Evolutionary conservation across 2,113 vertebrate species (phyloP).

Genomic region (Pangasianodon hypophthalmus): DNA sequence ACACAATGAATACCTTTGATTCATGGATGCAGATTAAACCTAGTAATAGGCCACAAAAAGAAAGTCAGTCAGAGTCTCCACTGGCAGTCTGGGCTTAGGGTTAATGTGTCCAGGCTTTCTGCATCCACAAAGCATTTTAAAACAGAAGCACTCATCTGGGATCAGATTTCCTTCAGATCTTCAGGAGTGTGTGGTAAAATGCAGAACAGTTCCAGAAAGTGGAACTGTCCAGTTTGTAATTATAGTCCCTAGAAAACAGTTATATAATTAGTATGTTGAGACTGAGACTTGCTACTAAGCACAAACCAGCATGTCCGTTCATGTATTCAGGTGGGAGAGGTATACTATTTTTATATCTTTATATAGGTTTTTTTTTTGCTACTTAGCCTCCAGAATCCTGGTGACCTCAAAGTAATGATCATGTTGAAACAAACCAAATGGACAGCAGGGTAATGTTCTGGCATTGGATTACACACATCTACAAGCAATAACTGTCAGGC

Average conservation of each 20-base stretch:
- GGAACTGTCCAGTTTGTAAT: not conserved
- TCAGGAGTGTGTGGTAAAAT: not conserved
- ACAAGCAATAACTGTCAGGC: constrained; percentile 18
- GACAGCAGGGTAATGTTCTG: not conserved
- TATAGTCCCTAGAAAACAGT: not conserved
- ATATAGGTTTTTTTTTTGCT: not conserved
- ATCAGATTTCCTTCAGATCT: constrained; percentile 2
- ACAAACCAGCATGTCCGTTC: not conserved
- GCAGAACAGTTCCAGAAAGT: not conserved
- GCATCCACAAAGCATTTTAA: constrained; percentile 5
- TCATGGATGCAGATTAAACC: not conserved
- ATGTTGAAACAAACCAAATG: not conserved
- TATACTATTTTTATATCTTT: not conserved
- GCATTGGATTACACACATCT: constrained; percentile 17
- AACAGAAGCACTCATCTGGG: not conserved
- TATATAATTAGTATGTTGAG: not conserved
- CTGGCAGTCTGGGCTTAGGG: not conserved
- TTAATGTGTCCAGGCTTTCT: not conserved
- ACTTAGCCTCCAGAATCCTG: not conserved
- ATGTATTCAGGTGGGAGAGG: not conserved
- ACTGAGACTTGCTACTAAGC: not conserved
- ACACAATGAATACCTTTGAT: not conserved
- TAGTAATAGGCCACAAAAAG: not conserved
- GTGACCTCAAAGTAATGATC: not conserved
- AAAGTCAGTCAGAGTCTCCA: not conserved